Conservation (phyloP, 2,888 invertebrate genomes). For the Drosophila prostipennis region DNA sequence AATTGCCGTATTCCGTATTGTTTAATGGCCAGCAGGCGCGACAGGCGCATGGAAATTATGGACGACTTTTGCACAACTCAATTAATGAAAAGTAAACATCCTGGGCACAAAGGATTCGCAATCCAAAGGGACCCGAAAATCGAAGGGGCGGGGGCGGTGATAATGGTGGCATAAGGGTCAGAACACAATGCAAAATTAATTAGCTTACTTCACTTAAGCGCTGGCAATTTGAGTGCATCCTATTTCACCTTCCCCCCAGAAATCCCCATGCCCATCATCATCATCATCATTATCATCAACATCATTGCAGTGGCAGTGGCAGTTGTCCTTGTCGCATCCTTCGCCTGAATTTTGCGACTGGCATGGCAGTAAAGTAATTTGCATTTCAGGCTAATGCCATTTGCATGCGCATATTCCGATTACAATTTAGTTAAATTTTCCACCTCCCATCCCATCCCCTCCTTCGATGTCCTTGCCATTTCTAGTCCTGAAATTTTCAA, state of each 20-base stretch:
- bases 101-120: constrained; percentile 41
- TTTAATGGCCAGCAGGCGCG: constrained; percentile 66
- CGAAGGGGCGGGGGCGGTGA: background rate
- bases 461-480: constrained; percentile 53
- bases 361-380: constrained; percentile 75
- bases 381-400: constrained; percentile 79
- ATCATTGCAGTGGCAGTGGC: constrained; percentile 3
- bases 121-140: constrained; percentile 22
- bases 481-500: constrained; percentile 68
- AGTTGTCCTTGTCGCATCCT: constrained; percentile 41
- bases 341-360: constrained; percentile 41
- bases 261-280: constrained; percentile 1
- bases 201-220: constrained; percentile 80
- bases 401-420: constrained; percentile 80
- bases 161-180: constrained; percentile 22
- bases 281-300: constrained; percentile 13
- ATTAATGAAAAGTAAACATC: constrained; percentile 78
- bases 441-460: constrained; percentile 1
- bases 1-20: constrained; percentile 24
- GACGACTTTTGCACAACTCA: constrained; percentile 72
- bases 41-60: constrained; percentile 65
- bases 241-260: constrained; percentile 22
- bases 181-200: constrained; percentile 79
- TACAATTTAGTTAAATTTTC: constrained; percentile 78
- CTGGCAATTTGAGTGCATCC: constrained; percentile 75